These are phyloP conservation scores for Passerculus sandwichensis DNA, from an alignment of 2,797 vertebrate species.

Conservation along the genomic window DNA sequence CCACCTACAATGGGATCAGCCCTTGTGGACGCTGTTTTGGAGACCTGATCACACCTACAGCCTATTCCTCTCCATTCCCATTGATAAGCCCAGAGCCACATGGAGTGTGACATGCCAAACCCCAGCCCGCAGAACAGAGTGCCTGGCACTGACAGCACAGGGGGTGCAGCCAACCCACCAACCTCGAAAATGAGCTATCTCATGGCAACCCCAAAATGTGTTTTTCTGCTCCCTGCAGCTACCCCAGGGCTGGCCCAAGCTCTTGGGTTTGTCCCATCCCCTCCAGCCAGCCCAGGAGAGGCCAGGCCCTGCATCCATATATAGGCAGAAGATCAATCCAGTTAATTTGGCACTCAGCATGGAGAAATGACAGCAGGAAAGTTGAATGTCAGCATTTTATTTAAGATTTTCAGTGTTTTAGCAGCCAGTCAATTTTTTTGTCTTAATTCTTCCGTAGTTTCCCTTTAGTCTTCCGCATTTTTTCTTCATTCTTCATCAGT, in stretches of 20 bases:
- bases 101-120: fast-evolving
- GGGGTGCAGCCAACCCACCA: not conserved
- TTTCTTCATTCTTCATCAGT: not conserved
- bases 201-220: not conserved
- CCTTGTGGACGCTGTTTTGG: not conserved
- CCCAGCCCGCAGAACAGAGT: not conserved
- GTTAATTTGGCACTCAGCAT: not conserved
- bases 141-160: not conserved
- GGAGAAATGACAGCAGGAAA: not conserved
- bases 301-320: not conserved
- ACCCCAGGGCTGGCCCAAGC: not conserved
- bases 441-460: not conserved
- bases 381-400: not conserved
- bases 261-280: not conserved
- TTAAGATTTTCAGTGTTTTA: not conserved
- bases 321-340: not conserved
- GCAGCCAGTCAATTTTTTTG: not conserved
- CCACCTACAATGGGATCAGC: not conserved
- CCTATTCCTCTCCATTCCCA: not conserved
- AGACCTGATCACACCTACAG: no score
- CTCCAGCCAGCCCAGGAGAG: not conserved
- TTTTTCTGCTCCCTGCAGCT: not conserved
- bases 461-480: not conserved
- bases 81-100: fast-evolving
- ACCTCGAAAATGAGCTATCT: fast-evolving